Conservation (phyloP, 1,140 invertebrate species). For the Nebria ingens region DNA sequence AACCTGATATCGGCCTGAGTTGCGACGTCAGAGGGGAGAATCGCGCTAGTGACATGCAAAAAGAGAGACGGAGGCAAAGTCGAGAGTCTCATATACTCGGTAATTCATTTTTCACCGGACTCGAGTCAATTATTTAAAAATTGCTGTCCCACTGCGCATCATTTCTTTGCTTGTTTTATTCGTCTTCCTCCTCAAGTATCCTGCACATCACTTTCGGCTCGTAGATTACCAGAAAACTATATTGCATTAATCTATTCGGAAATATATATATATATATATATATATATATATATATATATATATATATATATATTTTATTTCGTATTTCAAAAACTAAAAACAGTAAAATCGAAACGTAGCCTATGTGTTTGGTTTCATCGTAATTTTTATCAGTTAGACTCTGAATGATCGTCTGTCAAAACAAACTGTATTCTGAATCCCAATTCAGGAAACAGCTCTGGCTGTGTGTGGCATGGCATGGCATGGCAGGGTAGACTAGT, state of each 20-base stretch:
- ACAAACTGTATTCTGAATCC: slow-evolving; percentile 28
- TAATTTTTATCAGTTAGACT: slow-evolving; percentile 31
- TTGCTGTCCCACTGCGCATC: slow-evolving; percentile 36
- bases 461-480: too few species aligned
- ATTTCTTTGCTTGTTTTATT: slow-evolving; percentile 28
- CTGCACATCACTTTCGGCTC: too few species aligned
- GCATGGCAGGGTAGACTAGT: too few species aligned
- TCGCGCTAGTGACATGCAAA: too few species aligned
- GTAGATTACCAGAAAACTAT: too few species aligned
- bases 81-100: slow-evolving; percentile 12
- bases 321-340: too few species aligned
- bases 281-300: too few species aligned
- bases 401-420: slow-evolving; percentile 31
- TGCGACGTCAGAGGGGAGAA: neutral
- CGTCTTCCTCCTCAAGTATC: too few species aligned
- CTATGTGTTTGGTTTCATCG: slow-evolving; percentile 11
- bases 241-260: too few species aligned
- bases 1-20: neutral
- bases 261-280: too few species aligned
- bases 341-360: too few species aligned
- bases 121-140: slow-evolving; percentile 41
- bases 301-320: too few species aligned
- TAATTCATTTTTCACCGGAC: slow-evolving; percentile 41
- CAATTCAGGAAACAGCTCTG: slow-evolving; percentile 13
- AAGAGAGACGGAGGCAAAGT: neutral